Evolutionary conservation across 2,797 vertebrate species (phyloP).

Genomic region (Peromyscus attwateri): DNA sequence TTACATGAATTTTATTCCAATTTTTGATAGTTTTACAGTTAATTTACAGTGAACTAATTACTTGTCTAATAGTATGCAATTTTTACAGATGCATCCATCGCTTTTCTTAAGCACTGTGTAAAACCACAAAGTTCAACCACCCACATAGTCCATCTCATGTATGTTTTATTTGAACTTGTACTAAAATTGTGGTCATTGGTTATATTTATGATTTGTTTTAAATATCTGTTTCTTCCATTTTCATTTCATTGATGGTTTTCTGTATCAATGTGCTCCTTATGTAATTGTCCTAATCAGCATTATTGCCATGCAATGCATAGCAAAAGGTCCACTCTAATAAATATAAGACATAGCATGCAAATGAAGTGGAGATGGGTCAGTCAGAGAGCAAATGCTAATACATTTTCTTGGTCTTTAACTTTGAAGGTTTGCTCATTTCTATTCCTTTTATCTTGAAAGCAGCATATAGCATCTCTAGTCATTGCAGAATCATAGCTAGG

Average conservation of each 20-base stretch:
- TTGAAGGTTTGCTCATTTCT: slow-evolving; percentile 32
- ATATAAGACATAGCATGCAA: background rate
- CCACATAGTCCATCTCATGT: background rate
- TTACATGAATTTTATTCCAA: background rate
- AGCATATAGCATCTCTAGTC: slow-evolving; percentile 8
- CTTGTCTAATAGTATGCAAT: background rate
- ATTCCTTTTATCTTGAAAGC: slow-evolving; percentile 24
- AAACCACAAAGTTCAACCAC: slow-evolving; percentile 31
- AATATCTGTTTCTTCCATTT: slow-evolving; percentile 37
- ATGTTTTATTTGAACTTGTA: background rate
- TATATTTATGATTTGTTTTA: slow-evolving; percentile 43
- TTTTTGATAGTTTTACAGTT: background rate
- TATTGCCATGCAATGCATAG: background rate
- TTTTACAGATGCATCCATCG: background rate
- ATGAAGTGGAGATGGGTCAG: background rate
- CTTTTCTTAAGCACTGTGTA: slow-evolving; percentile 27
- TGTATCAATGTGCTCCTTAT: background rate
- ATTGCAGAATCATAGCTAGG: background rate
- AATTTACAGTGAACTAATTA: background rate
- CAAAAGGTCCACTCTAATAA: slow-evolving; percentile 28
- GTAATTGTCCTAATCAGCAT: slow-evolving; percentile 26
- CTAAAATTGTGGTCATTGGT: background rate
- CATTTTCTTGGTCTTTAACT: slow-evolving; percentile 51
- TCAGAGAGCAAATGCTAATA: background rate
- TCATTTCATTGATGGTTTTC: slow-evolving; percentile 44